phyloP scores from a whole-genome alignment of 1,140 invertebrate genomes.

The Paraescarpia echinospica region DNA sequence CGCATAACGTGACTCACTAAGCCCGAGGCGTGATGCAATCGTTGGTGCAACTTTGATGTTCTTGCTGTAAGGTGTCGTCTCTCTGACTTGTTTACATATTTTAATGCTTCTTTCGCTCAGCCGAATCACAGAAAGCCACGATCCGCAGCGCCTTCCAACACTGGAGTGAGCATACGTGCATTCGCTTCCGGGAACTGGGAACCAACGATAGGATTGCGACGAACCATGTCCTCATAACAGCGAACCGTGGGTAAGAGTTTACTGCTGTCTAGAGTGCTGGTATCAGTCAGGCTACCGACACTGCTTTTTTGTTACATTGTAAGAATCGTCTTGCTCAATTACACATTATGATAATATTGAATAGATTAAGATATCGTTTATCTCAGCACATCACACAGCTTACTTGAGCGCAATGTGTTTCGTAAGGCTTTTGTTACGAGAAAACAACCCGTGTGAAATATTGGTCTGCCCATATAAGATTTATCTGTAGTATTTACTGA shows the following conservation, averaged over 20 bases:
- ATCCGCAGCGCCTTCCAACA: slow-evolving; percentile 13
- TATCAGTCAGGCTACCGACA: not conserved
- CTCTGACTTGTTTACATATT: not conserved
- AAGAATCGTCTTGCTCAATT: not conserved
- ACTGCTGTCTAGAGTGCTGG: not conserved
- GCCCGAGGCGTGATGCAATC: not conserved
- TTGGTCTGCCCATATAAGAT: too few relatives aligned
- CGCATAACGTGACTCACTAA: not conserved
- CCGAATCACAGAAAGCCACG: not conserved
- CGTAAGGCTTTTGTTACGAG: too few relatives aligned
- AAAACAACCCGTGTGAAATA: too few relatives aligned
- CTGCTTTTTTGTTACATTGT: not conserved
- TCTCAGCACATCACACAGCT: too few relatives aligned
- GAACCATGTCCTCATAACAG: slow-evolving; percentile 5
- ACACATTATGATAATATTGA: not conserved
- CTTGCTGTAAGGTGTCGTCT: not conserved
- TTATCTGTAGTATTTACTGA: too few relatives aligned
- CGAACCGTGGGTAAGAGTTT: not conserved
- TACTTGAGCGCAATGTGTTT: too few relatives aligned
- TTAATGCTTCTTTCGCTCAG: not conserved
- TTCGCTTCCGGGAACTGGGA: slow-evolving; percentile 10
- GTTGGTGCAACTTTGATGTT: not conserved
- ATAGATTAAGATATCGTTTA: too few relatives aligned
- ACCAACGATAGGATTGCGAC: not conserved
- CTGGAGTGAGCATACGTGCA: slow-evolving; percentile 7